A percentile compares a stretch with the other conserved stretches of the same genome.
Evolutionary conservation across 2,888 invertebrate genomes (phyloP).

Genomic region (Druceiella hillmani): DNA sequence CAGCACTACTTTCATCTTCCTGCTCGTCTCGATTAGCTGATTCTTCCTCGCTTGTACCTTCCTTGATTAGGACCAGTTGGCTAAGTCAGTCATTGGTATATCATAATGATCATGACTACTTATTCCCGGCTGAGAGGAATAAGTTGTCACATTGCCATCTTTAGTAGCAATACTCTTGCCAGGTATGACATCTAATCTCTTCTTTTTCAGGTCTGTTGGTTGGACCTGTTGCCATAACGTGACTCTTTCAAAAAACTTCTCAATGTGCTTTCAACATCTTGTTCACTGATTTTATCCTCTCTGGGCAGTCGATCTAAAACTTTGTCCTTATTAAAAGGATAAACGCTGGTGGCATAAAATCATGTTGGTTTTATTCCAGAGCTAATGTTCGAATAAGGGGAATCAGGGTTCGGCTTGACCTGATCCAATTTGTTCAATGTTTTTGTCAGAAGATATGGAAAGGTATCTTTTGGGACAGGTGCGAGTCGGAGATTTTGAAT

Average conservation of each 20-base stretch:
- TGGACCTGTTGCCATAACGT: not conserved
- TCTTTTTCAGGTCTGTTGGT: not conserved
- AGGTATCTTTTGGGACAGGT: slow-evolving; percentile 4
- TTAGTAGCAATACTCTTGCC: slow-evolving; percentile 2
- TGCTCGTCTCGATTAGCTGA: too few relatives aligned
- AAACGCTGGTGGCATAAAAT: slow-evolving; percentile 8
- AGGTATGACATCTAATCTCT: not conserved
- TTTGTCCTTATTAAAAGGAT: slow-evolving; percentile 12
- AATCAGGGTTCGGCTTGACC: slow-evolving; percentile 11
- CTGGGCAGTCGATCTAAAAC: too few relatives aligned
- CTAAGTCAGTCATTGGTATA: slow-evolving; percentile 3
- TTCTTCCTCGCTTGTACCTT: too few relatives aligned
- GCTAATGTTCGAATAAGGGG: slow-evolving; percentile 6
- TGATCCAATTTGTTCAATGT: slow-evolving; percentile 16
- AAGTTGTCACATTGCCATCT: slow-evolving; percentile 4
- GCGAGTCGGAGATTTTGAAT: too few relatives aligned
- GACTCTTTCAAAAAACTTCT: too few relatives aligned
- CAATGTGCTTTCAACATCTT: too few relatives aligned
- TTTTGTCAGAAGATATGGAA: slow-evolving; percentile 10
- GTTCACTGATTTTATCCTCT: too few relatives aligned
- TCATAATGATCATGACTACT: not conserved
- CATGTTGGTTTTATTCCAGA: slow-evolving; percentile 13
- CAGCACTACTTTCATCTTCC: too few relatives aligned
- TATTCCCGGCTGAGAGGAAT: slow-evolving; percentile 4
- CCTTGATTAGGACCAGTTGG: too few relatives aligned